Evolutionary conservation across 1,140 invertebrate genomes (phyloP).

Genomic region (Whitmania pigra): DNA sequence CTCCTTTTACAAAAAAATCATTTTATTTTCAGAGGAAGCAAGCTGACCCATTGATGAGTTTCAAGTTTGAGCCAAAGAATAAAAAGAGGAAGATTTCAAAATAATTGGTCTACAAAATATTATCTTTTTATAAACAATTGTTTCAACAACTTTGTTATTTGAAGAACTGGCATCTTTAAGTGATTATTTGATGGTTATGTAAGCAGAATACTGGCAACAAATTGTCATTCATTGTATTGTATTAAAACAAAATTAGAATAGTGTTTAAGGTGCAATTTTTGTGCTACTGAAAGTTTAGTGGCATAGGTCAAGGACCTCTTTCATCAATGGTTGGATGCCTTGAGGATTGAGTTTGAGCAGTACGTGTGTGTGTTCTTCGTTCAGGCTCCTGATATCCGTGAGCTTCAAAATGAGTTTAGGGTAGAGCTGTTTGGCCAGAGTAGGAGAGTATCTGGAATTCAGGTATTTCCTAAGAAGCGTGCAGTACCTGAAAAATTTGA

Average conservation of each 20-base stretch:
- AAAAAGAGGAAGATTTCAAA: slow-evolving; percentile 22
- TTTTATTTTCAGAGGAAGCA: slow-evolving; percentile 36
- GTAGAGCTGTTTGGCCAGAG: slow-evolving; percentile 39
- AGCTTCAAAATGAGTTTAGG: slow-evolving; percentile 46
- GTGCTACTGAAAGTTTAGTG: not conserved
- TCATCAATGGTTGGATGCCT: slow-evolving; percentile 43
- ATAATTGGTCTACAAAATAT: slow-evolving; percentile 5
- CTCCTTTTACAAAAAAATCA: too few relatives aligned
- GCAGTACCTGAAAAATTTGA: slow-evolving; percentile 34
- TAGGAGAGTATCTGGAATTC: slow-evolving; percentile 41
- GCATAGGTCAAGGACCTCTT: slow-evolving; percentile 38
- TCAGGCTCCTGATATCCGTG: slow-evolving; percentile 47
- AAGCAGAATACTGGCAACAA: slow-evolving; percentile 1
- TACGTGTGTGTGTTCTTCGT: slow-evolving; percentile 47
- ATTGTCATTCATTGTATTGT: not conserved
- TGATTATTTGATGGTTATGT: not conserved
- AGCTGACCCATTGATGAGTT: slow-evolving; percentile 40
- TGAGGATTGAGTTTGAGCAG: slow-evolving; percentile 42
- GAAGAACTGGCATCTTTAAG: not conserved
- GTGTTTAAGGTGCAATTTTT: not conserved
- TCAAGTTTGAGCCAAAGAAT: slow-evolving; percentile 36
- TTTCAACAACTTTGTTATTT: not conserved
- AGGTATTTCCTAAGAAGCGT: slow-evolving; percentile 44
- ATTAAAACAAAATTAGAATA: too few relatives aligned
- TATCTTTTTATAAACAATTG: not conserved